Base-by-base conservation (phyloP, 2,888 invertebrate genomes). In the Lymantria monacha region DNA sequence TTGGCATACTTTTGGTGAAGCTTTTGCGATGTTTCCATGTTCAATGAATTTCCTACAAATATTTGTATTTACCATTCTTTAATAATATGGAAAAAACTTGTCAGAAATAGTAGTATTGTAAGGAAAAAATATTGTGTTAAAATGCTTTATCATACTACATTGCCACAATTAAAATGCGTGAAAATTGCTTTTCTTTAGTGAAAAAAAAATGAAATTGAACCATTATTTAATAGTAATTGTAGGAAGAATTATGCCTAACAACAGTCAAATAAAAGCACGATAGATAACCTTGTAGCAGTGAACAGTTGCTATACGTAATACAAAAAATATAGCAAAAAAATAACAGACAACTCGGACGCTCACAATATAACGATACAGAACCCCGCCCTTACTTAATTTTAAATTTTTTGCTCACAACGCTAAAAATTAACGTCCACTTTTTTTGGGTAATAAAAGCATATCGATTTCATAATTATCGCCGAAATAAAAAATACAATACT, bases 241-340 rank as follows among this genome's bases (percentile, higher is more conserved):
- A 33, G 33, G 33, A 33, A 33, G 33, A 33, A 33, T 10, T 10
- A 33, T 75, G 76, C 77, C 70, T 75, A 79, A 72, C 75, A 74
- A 76, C 77, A 69, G 64, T 74, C 70, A 72, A 75, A 77, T 81
- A 80, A 61, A 68, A 68, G 68, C 61, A 55, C 54, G 61, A 59
- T 55, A 68, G 75, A 72, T 79, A 85, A 84, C 88, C 88, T 88
- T 88, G 89, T 72, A 68, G 76, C 81, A 81, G 74, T 76, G 80
- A 85, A 84, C 83, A 80, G 84, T 83, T 75, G 79, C 76, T 81
- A 80, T 76, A 76, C 74, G 78, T 69, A 69, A 64, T 64, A 70
- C 75, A 87, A 87, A 88, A 87, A 82, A 63, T 48, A 59, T 61
- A 74, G 74, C 84, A 88, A 87, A 87, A n/a, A 87, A 87, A 76